phyloP scores from a whole-genome alignment of 2,113 vertebrate genomes.

The Pedionomus torquatus region DNA sequence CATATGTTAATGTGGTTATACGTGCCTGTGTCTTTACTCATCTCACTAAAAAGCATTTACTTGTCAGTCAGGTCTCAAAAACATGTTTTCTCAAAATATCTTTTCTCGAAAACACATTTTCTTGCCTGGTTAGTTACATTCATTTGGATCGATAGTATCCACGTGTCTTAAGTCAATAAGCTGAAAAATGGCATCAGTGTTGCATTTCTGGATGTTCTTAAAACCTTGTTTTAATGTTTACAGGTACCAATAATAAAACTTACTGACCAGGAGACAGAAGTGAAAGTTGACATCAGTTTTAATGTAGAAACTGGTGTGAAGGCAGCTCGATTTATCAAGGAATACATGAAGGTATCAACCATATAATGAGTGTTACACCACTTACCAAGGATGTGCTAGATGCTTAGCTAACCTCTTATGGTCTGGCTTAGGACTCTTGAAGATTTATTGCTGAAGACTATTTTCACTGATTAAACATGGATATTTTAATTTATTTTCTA shows the following conservation, averaged over 20 bases:
- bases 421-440: neutral
- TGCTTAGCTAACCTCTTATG: neutral
- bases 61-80: neutral
- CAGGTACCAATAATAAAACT: conserved; percentile 99
- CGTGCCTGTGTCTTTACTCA: neutral
- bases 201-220: neutral
- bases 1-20: neutral
- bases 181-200: neutral
- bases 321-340: conserved; percentile 95
- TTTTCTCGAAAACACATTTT: neutral
- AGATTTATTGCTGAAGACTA: neutral
- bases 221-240: conserved; percentile 1
- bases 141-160: neutral
- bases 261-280: conserved; percentile 96
- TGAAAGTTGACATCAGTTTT: conserved; percentile 99
- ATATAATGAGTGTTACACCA: neutral
- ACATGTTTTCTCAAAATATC: rapidly evolving
- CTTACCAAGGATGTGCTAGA: neutral
- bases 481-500: neutral
- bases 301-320: conserved; percentile 97
- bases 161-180: neutral
- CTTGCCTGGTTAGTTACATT: neutral
- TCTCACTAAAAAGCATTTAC: neutral
- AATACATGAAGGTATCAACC: conserved; percentile 89
- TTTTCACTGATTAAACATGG: neutral